Percentiles rank a stretch among this genome's conserved stretches.
Conservation (phyloP, 2,888 invertebrate species). For the Endotricha flammealis region DNA sequence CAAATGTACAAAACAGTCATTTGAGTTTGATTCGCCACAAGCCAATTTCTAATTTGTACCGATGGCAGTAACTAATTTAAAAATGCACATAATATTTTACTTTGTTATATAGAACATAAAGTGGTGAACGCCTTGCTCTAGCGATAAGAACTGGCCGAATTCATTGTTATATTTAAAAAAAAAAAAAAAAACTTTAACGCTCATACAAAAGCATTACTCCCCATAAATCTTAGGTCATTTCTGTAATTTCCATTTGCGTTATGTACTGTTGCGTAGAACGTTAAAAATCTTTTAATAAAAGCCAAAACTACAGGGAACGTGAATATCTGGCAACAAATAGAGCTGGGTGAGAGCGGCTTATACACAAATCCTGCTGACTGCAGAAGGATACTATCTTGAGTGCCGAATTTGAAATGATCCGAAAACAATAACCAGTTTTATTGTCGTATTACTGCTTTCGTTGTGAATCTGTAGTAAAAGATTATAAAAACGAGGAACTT, state of each 20-base stretch:
- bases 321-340: conserved; percentile 60
- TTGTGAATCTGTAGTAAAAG: too few relatives aligned
- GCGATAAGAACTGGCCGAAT: too few relatives aligned
- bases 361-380: conserved; percentile 67
- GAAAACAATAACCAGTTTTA: conserved; percentile 4
- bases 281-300: conserved; percentile 41
- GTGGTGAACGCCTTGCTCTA: too few relatives aligned
- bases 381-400: conserved; percentile 27
- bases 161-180: not conserved
- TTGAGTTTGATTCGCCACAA: too few relatives aligned
- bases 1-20: too few relatives aligned
- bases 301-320: conserved; percentile 32
- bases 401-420: conserved; percentile 20
- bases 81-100: too few relatives aligned
- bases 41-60: too few relatives aligned
- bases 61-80: too few relatives aligned
- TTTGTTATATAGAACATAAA: too few relatives aligned
- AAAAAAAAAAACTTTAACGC: not conserved
- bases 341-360: conserved; percentile 58
- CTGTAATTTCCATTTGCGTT: too few relatives aligned
- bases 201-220: not conserved
- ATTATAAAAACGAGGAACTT: too few relatives aligned
- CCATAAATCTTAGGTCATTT: not conserved
- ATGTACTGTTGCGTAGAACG: not conserved
- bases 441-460: too few relatives aligned